A percentile compares a stretch with the other conserved stretches of the same genome.
Conservation (phyloP, 2,888 invertebrate species). For the Epinotia ramella region DNA sequence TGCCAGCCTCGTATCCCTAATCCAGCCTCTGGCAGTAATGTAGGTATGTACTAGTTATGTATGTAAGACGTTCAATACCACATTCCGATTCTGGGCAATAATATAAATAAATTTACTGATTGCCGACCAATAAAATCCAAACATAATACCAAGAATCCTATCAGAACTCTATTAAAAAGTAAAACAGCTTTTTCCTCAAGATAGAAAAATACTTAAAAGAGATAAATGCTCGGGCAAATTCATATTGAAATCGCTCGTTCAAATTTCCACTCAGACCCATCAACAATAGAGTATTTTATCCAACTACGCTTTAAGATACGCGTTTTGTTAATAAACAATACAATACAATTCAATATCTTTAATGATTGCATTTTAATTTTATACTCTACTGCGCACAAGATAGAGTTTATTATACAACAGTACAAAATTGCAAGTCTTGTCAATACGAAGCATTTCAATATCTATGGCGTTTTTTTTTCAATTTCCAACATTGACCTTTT, state of each 20-base stretch:
- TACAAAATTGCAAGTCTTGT: neutral
- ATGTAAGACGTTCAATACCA: neutral
- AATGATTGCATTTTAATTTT: neutral
- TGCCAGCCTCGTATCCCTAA: too few relatives aligned
- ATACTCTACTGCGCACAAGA: neutral
- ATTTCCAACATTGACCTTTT: neutral
- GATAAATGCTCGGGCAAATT: neutral
- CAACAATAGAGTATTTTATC: neutral
- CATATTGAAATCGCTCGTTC: neutral
- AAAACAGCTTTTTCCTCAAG: neutral
- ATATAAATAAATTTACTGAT: neutral
- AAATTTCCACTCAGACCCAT: neutral
- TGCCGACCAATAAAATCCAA: neutral
- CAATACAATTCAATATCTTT: neutral
- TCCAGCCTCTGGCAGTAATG: too few relatives aligned
- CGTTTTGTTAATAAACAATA: neutral
- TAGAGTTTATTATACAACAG: neutral
- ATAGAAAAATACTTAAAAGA: neutral
- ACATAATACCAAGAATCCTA: neutral
- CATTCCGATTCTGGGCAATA: neutral
- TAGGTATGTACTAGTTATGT: neutral
- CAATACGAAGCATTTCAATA: conserved; percentile 1
- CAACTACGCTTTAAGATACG: neutral
- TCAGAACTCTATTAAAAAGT: neutral
- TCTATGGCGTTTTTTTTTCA: neutral